Conservation (phyloP, 2,888 invertebrate genomes). For the Hesperia comma region DNA sequence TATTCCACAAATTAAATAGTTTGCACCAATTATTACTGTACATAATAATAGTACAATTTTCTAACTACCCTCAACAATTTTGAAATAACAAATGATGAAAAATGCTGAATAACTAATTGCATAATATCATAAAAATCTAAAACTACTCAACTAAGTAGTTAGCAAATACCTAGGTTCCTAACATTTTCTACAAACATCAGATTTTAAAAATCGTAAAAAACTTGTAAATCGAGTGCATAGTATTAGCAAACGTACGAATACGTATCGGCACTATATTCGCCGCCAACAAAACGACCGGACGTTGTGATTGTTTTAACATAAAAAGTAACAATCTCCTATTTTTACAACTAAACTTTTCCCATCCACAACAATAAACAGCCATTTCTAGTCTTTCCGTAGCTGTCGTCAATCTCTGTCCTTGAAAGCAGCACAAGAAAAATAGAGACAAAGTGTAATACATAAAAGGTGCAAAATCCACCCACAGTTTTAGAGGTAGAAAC, state of each 20-base stretch:
- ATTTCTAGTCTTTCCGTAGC: slow-evolving; percentile 54
- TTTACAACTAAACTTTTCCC: slow-evolving; percentile 51
- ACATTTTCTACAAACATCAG: too few species aligned
- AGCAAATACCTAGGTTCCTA: too few species aligned
- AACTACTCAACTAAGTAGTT: too few species aligned
- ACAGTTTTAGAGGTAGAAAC: slow-evolving; percentile 50
- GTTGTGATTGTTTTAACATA: slow-evolving; percentile 54
- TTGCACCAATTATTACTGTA: too few species aligned
- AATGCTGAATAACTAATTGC: too few species aligned
- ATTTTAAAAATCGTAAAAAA: slow-evolving; percentile 53
- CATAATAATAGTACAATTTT: too few species aligned
- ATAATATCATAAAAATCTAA: too few species aligned
- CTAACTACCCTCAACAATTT: too few species aligned
- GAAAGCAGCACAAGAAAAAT: slow-evolving; percentile 56
- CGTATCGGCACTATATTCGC: slow-evolving; percentile 52
- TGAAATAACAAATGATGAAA: too few species aligned
- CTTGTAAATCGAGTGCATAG: slow-evolving; percentile 55
- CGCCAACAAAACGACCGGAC: slow-evolving; percentile 51
- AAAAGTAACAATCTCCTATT: slow-evolving; percentile 50
- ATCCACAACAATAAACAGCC: slow-evolving; percentile 55
- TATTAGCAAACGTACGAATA: slow-evolving; percentile 52
- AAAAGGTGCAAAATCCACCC: slow-evolving; percentile 50
- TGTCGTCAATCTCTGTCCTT: slow-evolving; percentile 55
- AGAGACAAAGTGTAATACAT: slow-evolving; percentile 47
- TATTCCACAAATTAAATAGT: too few species aligned